phyloP scores from a whole-genome alignment of 2,113 vertebrate species.

The Rhinopithecus roxellana region DNA sequence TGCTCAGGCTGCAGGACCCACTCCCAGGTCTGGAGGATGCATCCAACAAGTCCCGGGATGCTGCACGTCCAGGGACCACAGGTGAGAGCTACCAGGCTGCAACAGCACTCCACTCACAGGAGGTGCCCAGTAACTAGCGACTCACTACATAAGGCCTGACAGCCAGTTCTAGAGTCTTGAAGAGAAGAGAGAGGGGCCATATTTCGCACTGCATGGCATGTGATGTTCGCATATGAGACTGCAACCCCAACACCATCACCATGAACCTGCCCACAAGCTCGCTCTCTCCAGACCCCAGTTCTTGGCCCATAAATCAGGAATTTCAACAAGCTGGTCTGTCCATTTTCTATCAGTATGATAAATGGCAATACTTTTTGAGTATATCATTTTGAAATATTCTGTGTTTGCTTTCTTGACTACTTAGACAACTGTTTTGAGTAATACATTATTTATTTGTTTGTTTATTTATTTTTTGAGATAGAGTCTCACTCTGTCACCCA shows the following conservation, averaged over 20 bases:
- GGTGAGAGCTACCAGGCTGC: background rate
- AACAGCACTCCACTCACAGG: background rate
- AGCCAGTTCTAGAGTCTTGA: background rate
- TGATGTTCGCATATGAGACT: too few relatives aligned
- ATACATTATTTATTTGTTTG: too few relatives aligned
- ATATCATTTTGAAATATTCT: background rate
- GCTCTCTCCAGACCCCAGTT: background rate
- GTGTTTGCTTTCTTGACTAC: background rate
- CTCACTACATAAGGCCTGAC: rapidly evolving
- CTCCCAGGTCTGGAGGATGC: background rate
- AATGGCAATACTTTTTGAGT: background rate
- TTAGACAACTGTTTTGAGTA: background rate
- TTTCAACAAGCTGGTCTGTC: background rate
- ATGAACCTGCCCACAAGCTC: too few relatives aligned
- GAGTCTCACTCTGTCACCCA: too few relatives aligned
- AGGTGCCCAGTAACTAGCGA: background rate
- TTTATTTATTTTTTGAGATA: too few relatives aligned
- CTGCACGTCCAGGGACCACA: background rate
- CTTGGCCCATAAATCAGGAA: background rate
- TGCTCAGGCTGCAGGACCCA: background rate
- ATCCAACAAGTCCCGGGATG: background rate
- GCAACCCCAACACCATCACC: background rate
- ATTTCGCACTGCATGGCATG: rapidly evolving
- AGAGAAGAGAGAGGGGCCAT: background rate
- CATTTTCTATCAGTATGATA: background rate